phyloP scores from a whole-genome alignment of 2,113 vertebrate genomes.

The Menura novaehollandiae region DNA sequence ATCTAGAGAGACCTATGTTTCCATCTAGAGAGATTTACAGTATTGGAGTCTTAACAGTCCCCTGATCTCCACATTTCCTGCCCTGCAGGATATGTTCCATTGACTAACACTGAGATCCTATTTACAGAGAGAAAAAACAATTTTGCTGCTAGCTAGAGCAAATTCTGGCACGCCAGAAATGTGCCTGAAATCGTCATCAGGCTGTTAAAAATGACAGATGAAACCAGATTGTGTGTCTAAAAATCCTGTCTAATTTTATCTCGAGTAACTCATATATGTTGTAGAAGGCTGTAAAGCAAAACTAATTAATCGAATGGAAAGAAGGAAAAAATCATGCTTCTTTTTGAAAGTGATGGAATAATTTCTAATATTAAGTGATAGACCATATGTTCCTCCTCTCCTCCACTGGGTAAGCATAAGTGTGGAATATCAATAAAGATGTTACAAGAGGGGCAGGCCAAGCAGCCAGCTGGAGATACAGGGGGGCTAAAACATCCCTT shows the following conservation, averaged over 20 bases:
- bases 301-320: slow-evolving; percentile 42
- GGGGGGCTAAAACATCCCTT: background rate
- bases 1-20: background rate
- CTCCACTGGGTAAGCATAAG: background rate
- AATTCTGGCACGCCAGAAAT: background rate
- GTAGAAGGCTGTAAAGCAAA: background rate
- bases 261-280: background rate
- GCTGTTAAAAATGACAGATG: slow-evolving; percentile 42
- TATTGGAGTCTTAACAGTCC: background rate
- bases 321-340: background rate
- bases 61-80: background rate
- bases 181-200: slow-evolving; percentile 27
- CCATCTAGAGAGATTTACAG: background rate
- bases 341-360: slow-evolving; percentile 10
- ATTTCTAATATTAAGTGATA: slow-evolving; percentile 42
- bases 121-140: slow-evolving; percentile 2
- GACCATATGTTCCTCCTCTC: slow-evolving; percentile 37
- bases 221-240: slow-evolving; percentile 40
- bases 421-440: background rate
- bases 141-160: slow-evolving; percentile 22
- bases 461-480: background rate
- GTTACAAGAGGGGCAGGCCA: background rate
- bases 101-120: background rate
- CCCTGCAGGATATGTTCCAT: slow-evolving; percentile 16
- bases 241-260: slow-evolving; percentile 38